Evolutionary conservation across 2,797 vertebrate species (phyloP).

Genomic region (Novumbra hubbsi): DNA sequence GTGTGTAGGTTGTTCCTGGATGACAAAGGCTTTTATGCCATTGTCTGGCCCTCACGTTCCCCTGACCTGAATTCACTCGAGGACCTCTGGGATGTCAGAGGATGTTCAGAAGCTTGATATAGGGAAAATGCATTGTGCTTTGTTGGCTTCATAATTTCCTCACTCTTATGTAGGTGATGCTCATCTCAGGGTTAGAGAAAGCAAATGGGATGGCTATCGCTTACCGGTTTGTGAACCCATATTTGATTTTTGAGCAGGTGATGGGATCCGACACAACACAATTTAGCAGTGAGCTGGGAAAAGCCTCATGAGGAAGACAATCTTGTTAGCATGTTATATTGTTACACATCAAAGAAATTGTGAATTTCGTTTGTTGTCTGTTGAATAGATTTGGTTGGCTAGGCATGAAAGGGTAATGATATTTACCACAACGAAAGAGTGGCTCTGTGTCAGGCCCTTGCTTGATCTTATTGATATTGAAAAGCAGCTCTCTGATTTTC

Average conservation of each 20-base stretch:
- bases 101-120: too few relatives aligned
- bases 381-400: constrained; percentile 20
- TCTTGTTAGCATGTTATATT: constrained; percentile 44
- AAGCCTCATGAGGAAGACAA: constrained; percentile 21
- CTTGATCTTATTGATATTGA: constrained; percentile 18
- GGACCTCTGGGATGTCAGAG: too few relatives aligned
- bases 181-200: neutral
- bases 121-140: too few relatives aligned
- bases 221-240: neutral
- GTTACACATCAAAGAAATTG: constrained; percentile 38
- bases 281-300: constrained; percentile 33
- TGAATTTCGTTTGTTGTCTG: constrained; percentile 28
- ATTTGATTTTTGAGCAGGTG: constrained; percentile 23
- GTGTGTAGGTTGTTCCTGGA: too few relatives aligned
- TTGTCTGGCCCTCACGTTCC: too few relatives aligned
- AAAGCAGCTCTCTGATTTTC: neutral
- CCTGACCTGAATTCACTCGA: too few relatives aligned
- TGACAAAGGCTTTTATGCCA: too few relatives aligned
- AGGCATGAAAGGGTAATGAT: constrained; percentile 8
- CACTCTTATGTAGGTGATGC: too few relatives aligned
- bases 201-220: neutral
- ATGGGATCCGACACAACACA: constrained; percentile 31
- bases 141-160: too few relatives aligned
- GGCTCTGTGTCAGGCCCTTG: constrained; percentile 9
- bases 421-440: neutral